Evolutionary conservation across 2,113 vertebrate species (phyloP).

Genomic region (Pterocles orientalis): DNA sequence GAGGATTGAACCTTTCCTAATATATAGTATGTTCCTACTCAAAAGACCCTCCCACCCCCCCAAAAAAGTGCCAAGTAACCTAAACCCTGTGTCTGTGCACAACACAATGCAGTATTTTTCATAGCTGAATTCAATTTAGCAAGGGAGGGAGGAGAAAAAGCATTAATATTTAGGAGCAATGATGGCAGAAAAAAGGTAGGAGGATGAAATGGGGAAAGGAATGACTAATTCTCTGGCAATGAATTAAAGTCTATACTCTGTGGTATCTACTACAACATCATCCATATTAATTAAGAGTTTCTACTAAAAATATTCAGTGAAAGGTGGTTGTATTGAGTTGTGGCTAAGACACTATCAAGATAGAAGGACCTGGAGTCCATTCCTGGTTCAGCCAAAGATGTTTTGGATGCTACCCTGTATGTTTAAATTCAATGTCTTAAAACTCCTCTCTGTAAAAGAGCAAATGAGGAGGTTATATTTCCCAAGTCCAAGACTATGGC

Average conservation of each 20-base stretch:
- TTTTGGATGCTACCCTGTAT: neutral
- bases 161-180: neutral
- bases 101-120: neutral
- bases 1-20: neutral
- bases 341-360: neutral
- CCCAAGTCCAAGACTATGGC: neutral
- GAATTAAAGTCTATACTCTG: neutral
- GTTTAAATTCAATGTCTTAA: neutral
- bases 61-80: neutral
- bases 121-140: neutral
- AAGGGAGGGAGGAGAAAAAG: neutral
- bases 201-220: neutral
- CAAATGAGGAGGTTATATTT: neutral
- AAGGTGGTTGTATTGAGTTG: neutral
- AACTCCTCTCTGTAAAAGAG: neutral
- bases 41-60: neutral
- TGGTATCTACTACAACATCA: neutral
- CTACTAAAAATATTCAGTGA: neutral
- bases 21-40: neutral
- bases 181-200: neutral
- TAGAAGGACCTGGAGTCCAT: neutral
- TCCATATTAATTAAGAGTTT: neutral
- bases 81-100: accelerated
- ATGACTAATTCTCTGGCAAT: neutral
- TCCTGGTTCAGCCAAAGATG: neutral